phyloP scores from a whole-genome alignment of 2,888 invertebrate species.

The Psylliodes chrysocephalus region DNA sequence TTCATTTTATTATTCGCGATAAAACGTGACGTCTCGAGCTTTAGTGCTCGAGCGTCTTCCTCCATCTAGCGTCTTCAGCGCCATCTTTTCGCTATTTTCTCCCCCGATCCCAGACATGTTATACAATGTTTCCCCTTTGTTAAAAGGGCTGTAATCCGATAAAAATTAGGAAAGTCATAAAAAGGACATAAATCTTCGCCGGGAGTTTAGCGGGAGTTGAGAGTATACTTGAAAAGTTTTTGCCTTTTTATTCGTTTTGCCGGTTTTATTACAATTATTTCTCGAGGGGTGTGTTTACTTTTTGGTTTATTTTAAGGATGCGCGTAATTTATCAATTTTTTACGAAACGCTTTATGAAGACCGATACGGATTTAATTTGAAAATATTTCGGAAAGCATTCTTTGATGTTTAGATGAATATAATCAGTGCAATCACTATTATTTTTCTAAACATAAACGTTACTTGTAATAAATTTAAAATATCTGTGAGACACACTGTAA shows the following conservation, averaged over 20 bases:
- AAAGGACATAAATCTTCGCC: slow-evolving; percentile 35
- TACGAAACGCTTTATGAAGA: background rate
- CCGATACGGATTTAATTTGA: too few species aligned
- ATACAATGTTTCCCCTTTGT: slow-evolving; percentile 36
- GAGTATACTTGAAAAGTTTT: slow-evolving; percentile 35
- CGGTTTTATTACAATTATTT: slow-evolving; percentile 35
- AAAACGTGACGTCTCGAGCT: slow-evolving; percentile 29
- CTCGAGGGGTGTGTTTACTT: slow-evolving; percentile 25
- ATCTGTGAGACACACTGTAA: too few species aligned
- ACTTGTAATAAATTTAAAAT: too few species aligned
- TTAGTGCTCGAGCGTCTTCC: slow-evolving; percentile 2
- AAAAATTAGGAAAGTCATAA: slow-evolving; percentile 41
- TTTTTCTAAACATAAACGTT: too few species aligned
- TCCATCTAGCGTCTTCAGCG: slow-evolving; percentile 3
- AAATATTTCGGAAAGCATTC: too few species aligned
- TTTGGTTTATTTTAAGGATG: slow-evolving; percentile 10
- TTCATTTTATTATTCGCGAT: slow-evolving; percentile 32
- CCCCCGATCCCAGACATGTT: slow-evolving; percentile 29
- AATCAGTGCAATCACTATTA: too few species aligned
- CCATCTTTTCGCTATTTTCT: slow-evolving; percentile 35
- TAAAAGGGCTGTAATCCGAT: slow-evolving; percentile 34
- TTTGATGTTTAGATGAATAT: too few species aligned
- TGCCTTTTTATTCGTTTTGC: slow-evolving; percentile 29
- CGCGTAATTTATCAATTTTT: slow-evolving; percentile 20
- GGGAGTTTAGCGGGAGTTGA: slow-evolving; percentile 35